phyloP scores from a whole-genome alignment of 1,140 invertebrate genomes.

The Yoshiicerus persimilis region DNA sequence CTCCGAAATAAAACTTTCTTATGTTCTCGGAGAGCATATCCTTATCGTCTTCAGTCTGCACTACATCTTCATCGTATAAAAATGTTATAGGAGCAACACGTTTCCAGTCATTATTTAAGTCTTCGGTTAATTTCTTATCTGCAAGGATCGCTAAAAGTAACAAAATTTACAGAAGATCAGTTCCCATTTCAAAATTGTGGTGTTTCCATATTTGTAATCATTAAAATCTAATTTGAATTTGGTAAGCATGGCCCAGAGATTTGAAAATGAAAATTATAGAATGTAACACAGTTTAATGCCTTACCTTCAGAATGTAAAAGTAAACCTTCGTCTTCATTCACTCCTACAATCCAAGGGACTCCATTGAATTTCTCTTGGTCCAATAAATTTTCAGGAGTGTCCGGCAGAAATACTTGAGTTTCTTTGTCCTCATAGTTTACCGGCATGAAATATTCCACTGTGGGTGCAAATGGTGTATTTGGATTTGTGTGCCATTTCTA shows the following conservation, averaged over 20 bases:
- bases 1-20: slow-evolving; percentile 39
- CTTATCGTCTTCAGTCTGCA: not conserved
- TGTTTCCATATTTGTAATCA: too few relatives aligned
- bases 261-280: not conserved
- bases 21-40: slow-evolving; percentile 30
- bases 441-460: not conserved
- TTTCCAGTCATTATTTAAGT: slow-evolving; percentile 39
- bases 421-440: not conserved
- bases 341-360: not conserved
- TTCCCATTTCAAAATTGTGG: too few relatives aligned
- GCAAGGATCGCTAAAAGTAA: not conserved
- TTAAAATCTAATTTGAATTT: too few relatives aligned
- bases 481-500: slow-evolving; percentile 19
- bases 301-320: not conserved
- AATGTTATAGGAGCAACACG: slow-evolving; percentile 36
- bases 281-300: not conserved
- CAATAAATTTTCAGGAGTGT: not conserved
- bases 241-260: not conserved
- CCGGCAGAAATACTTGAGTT: not conserved
- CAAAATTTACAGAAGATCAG: too few relatives aligned
- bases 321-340: not conserved
- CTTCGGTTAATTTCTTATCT: not conserved
- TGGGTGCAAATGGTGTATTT: not conserved
- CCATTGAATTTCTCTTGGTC: not conserved
- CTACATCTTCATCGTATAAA: slow-evolving; percentile 26